A percentile compares a stretch with the other conserved stretches of the same genome.
Evolutionary conservation across 2,888 invertebrate species (phyloP).

Genomic region (Ctenicera cuprea): DNA sequence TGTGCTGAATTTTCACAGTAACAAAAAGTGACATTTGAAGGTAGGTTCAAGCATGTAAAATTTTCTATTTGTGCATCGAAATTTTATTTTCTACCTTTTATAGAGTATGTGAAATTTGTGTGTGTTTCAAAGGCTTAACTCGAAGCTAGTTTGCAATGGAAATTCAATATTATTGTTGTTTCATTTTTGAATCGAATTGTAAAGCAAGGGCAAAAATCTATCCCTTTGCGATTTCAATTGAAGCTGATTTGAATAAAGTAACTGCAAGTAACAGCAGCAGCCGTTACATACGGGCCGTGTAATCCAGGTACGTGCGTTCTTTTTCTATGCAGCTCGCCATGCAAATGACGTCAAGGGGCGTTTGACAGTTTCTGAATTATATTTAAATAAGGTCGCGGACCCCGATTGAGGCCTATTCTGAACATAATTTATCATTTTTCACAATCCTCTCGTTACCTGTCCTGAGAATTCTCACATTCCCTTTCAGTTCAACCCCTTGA

Average conservation of each 20-base stretch:
- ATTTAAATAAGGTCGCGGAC: constrained; percentile 69
- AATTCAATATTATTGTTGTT: constrained; percentile 15
- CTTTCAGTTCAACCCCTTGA: constrained; percentile 57
- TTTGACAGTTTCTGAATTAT: constrained; percentile 71
- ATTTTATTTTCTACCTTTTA: too few species aligned
- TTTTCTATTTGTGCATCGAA: too few species aligned
- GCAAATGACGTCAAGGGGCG: constrained; percentile 69
- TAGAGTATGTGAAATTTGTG: too few species aligned
- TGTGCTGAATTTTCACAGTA: too few species aligned
- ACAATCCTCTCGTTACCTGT: constrained; percentile 69
- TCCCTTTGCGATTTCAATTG: constrained; percentile 60
- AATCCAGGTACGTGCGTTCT: constrained; percentile 55
- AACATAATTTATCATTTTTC: constrained; percentile 69
- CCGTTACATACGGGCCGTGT: constrained; percentile 52
- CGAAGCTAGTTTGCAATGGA: constrained; percentile 1
- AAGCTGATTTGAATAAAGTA: constrained; percentile 64
- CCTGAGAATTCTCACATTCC: constrained; percentile 64
- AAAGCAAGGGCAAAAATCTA: constrained; percentile 45
- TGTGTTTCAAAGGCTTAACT: too few species aligned
- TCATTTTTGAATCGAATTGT: constrained; percentile 19
- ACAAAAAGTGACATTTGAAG: too few species aligned
- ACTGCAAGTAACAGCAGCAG: constrained; percentile 52
- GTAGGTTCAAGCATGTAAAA: too few species aligned
- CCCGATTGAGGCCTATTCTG: constrained; percentile 62
- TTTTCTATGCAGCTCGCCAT: constrained; percentile 62